Evolutionary conservation across 2,797 vertebrate species (phyloP), one percentile per base, ranked within the genome.

Genomic region (Enteromius mattozi): DNA sequence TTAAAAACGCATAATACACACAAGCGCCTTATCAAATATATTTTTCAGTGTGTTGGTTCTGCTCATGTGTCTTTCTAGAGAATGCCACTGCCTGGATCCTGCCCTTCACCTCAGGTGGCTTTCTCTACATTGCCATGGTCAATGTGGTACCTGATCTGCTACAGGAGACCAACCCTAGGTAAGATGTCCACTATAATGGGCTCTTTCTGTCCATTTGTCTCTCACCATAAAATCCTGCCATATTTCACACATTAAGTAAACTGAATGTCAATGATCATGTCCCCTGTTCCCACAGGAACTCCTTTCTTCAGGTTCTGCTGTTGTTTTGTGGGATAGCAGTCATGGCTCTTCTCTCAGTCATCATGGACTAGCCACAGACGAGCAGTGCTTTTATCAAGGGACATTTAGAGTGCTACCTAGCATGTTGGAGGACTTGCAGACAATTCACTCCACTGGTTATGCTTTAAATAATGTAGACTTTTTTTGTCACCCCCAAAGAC

Each of bases 81-180:
- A 95, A 97, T 88, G 95, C 95, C 0, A 94, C 97, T 74, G 91
- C 95, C 78, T 99, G 98, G 98, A 97, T 98, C 86, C 94, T 99
- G 65, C 97, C 98, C 71, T 99, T 99, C 92, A 98, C 97, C 33
- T 97, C 98, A 0, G 98, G 98, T 66, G 97, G 98, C 49, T 99
- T 99, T 87, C 96, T 99, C 81, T 99, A 99, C 90, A 99, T 99
- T 2, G 98, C 98, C 76, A 92, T 99, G 95, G 97, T 99, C 87
- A 99, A 96, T 8, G 97, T 99, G 82, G 93, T 99, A 87, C 98
- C 98, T 9, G 98, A 99, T 92, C 96, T 99, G 84, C 87, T 99
- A 2, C 93, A 98, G 80, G 98, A 99, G 91, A 96, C 96, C 79
- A 96, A 95, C 89, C 88, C 94, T 42, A 93, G 94, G 96, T 95